Base-by-base conservation (phyloP, 2,113 vertebrate species). In the Syngnathus floridae region DNA sequence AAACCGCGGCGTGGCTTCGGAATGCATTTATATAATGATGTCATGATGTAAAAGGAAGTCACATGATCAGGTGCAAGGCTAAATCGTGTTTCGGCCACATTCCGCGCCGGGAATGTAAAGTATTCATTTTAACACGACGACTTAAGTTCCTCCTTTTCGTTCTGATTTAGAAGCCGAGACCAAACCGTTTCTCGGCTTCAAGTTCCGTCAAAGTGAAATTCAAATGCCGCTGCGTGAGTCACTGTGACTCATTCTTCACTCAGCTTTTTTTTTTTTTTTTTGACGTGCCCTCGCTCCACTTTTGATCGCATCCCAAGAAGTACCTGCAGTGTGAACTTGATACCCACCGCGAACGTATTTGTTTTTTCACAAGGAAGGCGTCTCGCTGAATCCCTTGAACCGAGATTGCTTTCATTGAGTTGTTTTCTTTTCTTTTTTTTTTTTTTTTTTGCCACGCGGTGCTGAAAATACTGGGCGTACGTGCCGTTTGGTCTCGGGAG, bases 401-500 rank as follows among this genome's bases (percentile, higher is more conserved):
- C 45, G 8, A 58, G 57, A 57, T 41, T 60, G 60, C 66, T 66
- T 69, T 65, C 46, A 59, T 22, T 37, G 11, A 5, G 31, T 52
- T 26, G 22, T 51, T 64, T 65, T 56, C 26, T 62, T 38, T 31
- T 10, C 57, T 48, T 62, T 5, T 71, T 62, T 55, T 62, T n/a
- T 71, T 48, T 48, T 57, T 4, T 71, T 61, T 55, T 65, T 17
- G 70, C 52, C 19, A 8, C 22, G 62, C 48, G 3, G 12, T 0
- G 1, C 67, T 65, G 64, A 71, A 76, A 76, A 72, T 3, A 72
- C 43, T 66, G 67, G 38, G 56, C 71, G 65, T 81, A 68, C 13
- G 66, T 72, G 52, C n/a, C 4, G 7, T 26, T 64, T 12, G 6
- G 59, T 76, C 75, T 74, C 77, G 19, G 45, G 69, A 82, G 79